These are phyloP conservation scores for Chloropsis cyanopogon DNA, from an alignment of 2,113 vertebrate species.

Conservation along the genomic window DNA sequence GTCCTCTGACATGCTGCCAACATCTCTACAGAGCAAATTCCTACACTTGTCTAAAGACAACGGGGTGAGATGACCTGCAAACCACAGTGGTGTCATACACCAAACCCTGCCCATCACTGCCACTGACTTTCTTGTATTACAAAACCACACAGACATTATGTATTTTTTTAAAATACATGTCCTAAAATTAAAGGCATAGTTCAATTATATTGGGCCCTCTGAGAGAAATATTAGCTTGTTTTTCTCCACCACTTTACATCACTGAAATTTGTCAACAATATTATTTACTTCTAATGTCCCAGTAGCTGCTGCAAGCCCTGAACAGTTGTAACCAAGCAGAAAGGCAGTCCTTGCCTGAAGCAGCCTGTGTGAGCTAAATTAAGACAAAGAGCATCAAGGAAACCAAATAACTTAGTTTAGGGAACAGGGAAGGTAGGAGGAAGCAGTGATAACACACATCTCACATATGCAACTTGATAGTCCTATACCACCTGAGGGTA, in stretches of 20 bases:
- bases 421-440: not conserved
- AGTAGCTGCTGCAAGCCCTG: not conserved
- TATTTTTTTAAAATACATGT: accelerated
- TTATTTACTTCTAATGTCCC: not conserved
- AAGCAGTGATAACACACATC: not conserved
- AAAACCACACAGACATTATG: not conserved
- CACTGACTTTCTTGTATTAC: not conserved
- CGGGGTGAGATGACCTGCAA: constrained; percentile 73
- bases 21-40: constrained; percentile 74
- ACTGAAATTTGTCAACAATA: not conserved
- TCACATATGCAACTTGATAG: not conserved
- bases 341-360: not conserved
- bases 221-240: not conserved
- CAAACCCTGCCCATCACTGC: not conserved
- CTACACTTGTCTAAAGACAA: constrained; percentile 75
- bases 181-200: not conserved
- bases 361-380: not conserved
- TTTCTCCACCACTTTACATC: not conserved
- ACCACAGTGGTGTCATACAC: not conserved
- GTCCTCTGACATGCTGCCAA: constrained; percentile 67
- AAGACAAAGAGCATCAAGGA: not conserved
- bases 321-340: not conserved
- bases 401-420: not conserved
- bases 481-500: not conserved
- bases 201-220: not conserved